phyloP scores from a whole-genome alignment of 2,797 vertebrate genomes.

The Aulostomus chinensis region DNA sequence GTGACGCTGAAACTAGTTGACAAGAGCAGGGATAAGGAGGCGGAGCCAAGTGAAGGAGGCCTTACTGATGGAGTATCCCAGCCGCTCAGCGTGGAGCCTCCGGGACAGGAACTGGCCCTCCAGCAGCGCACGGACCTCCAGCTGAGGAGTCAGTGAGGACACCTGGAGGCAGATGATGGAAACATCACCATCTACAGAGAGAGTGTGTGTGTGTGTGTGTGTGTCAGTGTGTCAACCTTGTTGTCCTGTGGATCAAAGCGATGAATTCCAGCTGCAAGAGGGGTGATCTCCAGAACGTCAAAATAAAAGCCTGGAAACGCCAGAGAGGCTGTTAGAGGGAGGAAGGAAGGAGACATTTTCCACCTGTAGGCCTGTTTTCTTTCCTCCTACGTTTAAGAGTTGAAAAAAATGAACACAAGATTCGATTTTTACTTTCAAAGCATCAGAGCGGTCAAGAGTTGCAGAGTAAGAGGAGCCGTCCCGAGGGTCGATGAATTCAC shows the following conservation, averaged over 20 bases:
- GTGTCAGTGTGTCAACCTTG: conserved; percentile 59
- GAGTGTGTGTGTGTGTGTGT: background rate
- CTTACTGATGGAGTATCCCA: conserved; percentile 92
- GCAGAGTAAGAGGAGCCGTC: too few relatives aligned
- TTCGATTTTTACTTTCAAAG: too few relatives aligned
- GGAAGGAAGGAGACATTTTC: fast-evolving
- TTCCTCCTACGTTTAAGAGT: too few relatives aligned
- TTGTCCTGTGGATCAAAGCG: conserved; percentile 80
- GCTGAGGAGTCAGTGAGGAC: conserved; percentile 74
- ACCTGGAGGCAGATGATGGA: conserved; percentile 74
- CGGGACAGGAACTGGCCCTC: conserved; percentile 96
- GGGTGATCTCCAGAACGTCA: conserved; percentile 94
- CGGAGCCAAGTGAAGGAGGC: conserved; percentile 12
- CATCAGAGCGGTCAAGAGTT: too few relatives aligned
- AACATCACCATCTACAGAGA: background rate
- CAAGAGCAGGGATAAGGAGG: background rate
- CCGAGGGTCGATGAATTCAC: too few relatives aligned
- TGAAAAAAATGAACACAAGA: too few relatives aligned
- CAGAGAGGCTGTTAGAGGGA: background rate
- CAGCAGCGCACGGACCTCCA: conserved; percentile 89
- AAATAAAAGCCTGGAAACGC: conserved; percentile 90
- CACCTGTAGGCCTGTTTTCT: too few relatives aligned
- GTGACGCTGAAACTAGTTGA: too few relatives aligned
- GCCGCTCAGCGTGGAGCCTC: conserved; percentile 89
- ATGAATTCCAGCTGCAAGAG: conserved; percentile 83